Percentiles rank a stretch among this genome's conserved stretches.
Evolutionary conservation across 2,113 vertebrate genomes (phyloP).

Genomic region (Platichthys flesus): DNA sequence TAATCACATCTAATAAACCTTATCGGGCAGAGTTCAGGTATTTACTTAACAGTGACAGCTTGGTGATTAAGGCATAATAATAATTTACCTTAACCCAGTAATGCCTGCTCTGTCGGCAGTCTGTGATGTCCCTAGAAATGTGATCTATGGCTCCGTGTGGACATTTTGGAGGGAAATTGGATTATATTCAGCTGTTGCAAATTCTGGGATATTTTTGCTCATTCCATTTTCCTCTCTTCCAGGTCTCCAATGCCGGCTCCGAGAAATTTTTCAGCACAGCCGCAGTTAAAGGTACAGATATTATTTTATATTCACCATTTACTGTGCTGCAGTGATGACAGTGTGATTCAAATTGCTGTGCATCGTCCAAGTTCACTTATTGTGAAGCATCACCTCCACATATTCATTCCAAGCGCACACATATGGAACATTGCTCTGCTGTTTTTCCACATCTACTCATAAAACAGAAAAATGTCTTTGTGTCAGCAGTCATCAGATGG

Average conservation of each 20-base stretch:
- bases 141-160: neutral
- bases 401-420: conserved; percentile 1
- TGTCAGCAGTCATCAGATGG: conserved; percentile 25
- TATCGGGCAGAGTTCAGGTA: neutral
- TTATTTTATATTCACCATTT: neutral
- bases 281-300: conserved; percentile 91
- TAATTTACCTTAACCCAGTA: neutral
- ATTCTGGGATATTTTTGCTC: conserved; percentile 8
- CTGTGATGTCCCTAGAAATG: neutral
- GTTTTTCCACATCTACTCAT: neutral
- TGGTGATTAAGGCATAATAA: neutral
- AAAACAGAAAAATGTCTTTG: neutral
- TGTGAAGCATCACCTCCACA: neutral
- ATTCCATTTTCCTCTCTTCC: conserved; percentile 75
- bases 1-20: neutral
- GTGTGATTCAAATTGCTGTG: neutral
- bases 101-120: neutral
- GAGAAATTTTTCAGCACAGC: conserved; percentile 96
- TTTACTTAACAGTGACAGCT: neutral
- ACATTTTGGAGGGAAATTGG: conserved; percentile 5
- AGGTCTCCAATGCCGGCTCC: conserved; percentile 96
- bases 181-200: neutral
- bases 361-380: too few relatives aligned
- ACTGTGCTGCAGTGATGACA: neutral
- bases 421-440: neutral